Conservation (phyloP, 2,113 vertebrate species). For the Myotis davidii region DNA sequence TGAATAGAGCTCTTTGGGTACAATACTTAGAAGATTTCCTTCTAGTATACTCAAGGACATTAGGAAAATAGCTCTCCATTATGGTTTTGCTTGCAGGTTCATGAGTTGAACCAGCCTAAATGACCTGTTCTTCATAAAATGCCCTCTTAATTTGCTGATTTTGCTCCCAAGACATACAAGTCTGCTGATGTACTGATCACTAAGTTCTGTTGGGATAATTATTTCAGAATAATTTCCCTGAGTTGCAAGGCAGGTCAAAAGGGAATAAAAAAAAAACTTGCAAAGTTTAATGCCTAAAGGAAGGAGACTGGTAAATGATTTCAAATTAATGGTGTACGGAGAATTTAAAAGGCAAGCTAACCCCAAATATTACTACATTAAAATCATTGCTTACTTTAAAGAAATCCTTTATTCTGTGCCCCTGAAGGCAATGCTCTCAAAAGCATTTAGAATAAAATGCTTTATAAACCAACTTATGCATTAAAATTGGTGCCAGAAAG, state of each 20-base stretch:
- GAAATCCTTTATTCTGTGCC: slow-evolving; percentile 55
- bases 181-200: slow-evolving; percentile 69
- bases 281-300: slow-evolving; percentile 63
- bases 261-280: slow-evolving; percentile 1
- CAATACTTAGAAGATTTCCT: slow-evolving; percentile 61
- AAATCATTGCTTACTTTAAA: slow-evolving; percentile 60
- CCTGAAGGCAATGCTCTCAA: slow-evolving; percentile 13
- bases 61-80: slow-evolving; percentile 61
- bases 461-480: background rate
- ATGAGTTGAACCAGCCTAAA: slow-evolving; percentile 67
- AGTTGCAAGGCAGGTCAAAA: slow-evolving; percentile 73
- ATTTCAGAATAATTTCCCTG: slow-evolving; percentile 74
- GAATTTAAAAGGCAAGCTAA: slow-evolving; percentile 55
- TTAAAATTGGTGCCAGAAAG: background rate
- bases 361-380: background rate
- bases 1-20: slow-evolving; percentile 63
- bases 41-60: slow-evolving; percentile 69
- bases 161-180: slow-evolving; percentile 66
- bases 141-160: slow-evolving; percentile 77
- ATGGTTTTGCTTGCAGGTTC: slow-evolving; percentile 65
- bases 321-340: slow-evolving; percentile 63
- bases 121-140: slow-evolving; percentile 75
- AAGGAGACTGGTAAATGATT: slow-evolving; percentile 64
- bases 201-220: slow-evolving; percentile 73
- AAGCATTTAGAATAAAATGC: background rate